phyloP scores from a whole-genome alignment of 2,113 vertebrate species.

The Vimba vimba region DNA sequence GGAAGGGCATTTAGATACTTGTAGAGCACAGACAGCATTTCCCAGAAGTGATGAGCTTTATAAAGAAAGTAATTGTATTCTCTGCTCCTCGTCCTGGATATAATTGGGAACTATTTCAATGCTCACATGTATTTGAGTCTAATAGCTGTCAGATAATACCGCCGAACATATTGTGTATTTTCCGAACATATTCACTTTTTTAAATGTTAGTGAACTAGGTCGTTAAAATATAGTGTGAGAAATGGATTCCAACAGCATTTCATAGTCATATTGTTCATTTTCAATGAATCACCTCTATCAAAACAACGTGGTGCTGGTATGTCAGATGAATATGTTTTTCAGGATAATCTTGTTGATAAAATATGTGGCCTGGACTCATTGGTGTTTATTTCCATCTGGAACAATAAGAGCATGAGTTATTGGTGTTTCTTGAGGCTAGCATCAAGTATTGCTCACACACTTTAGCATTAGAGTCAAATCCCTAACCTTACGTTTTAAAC shows the following conservation, averaged over 20 bases:
- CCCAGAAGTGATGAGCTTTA: conserved; percentile 58
- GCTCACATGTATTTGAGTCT: conserved; percentile 8
- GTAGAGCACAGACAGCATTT: conserved; percentile 60
- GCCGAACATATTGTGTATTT: not conserved
- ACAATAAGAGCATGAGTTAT: not conserved
- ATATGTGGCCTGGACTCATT: not conserved
- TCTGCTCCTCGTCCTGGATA: conserved; percentile 57
- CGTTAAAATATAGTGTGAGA: not conserved
- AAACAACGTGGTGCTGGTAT: not conserved
- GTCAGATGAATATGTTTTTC: conserved; percentile 7
- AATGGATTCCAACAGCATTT: not conserved
- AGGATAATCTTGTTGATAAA: conserved; percentile 4
- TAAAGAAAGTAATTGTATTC: conserved; percentile 58
- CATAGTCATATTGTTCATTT: not conserved
- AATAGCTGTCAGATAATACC: not conserved
- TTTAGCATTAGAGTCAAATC: not conserved
- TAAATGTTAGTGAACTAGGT: not conserved
- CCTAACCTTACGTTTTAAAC: not conserved
- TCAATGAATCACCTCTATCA: not conserved
- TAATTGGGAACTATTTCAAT: conserved; percentile 37
- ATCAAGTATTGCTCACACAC: not conserved
- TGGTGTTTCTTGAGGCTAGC: not conserved
- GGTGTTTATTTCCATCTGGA: not conserved
- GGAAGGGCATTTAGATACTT: not conserved
- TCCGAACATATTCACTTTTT: not conserved